Evolutionary conservation across 2,113 vertebrate genomes (phyloP).

Genomic region (Cinclus mexicanus): DNA sequence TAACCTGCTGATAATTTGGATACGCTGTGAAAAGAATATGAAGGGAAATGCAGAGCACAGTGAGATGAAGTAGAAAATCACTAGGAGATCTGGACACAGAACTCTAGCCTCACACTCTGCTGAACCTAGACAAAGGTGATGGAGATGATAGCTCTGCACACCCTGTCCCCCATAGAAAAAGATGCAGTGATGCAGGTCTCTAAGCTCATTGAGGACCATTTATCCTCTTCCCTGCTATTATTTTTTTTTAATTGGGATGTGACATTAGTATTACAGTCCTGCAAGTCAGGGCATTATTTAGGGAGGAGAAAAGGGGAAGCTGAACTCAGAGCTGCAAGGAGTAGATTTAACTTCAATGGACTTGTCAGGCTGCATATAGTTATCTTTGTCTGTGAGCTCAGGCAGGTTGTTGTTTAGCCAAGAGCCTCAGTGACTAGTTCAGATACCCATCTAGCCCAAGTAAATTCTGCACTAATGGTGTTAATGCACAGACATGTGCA

Average conservation of each 20-base stretch:
- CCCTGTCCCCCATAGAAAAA: not conserved
- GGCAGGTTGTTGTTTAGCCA: not conserved
- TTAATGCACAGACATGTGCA: not conserved
- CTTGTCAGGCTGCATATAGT: not conserved
- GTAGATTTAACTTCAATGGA: not conserved
- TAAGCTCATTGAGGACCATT: not conserved
- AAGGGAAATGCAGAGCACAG: not conserved
- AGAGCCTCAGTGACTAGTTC: not conserved
- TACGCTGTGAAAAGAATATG: not conserved
- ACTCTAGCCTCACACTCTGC: not conserved
- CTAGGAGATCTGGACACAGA: not conserved
- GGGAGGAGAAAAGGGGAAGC: not conserved
- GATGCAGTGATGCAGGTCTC: not conserved
- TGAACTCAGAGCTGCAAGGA: not conserved
- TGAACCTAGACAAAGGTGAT: not conserved
- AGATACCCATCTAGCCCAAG: not conserved
- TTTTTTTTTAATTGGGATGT: not conserved
- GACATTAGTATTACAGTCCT: not conserved
- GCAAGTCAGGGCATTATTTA: not conserved
- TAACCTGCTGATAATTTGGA: not conserved
- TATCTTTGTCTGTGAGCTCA: not conserved
- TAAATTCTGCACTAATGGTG: not conserved
- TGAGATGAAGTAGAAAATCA: not conserved
- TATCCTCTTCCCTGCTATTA: not conserved
- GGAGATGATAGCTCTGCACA: not conserved